A percentile compares a stretch with the other conserved stretches of the same genome.
phyloP scores from a whole-genome alignment of 2,888 invertebrate species.

The Rhagonycha lutea region DNA sequence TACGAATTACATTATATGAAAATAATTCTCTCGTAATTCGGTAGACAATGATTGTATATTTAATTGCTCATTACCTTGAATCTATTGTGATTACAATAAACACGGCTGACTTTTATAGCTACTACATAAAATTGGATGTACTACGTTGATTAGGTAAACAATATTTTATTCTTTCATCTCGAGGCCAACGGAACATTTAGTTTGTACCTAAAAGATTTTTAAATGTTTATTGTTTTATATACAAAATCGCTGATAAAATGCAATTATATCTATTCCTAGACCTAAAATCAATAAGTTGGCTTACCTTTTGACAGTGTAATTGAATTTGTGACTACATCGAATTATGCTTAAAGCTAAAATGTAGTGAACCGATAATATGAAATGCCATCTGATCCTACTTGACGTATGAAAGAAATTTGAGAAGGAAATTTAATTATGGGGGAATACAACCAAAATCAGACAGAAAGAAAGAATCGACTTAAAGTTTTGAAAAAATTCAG shows the following conservation, averaged over 20 bases:
- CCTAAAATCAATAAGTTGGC: slow-evolving; percentile 5
- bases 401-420: neutral
- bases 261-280: slow-evolving; percentile 6
- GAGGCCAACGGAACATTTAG: neutral
- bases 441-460: neutral
- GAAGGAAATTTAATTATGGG: neutral
- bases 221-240: neutral
- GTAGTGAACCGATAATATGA: neutral
- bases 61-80: neutral
- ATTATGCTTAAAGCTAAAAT: neutral
- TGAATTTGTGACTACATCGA: slow-evolving; percentile 6
- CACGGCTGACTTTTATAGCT: neutral
- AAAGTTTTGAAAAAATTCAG: neutral
- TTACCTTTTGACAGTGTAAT: slow-evolving; percentile 5
- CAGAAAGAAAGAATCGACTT: neutral
- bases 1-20: neutral
- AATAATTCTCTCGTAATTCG: neutral
- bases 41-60: neutral
- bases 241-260: neutral
- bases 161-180: neutral
- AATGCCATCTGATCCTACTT: neutral
- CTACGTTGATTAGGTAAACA: neutral
- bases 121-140: neutral
- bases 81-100: neutral
- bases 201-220: neutral